These are phyloP conservation scores for Bombus polaris DNA, from an alignment of 1,140 invertebrate species.

Conservation along the genomic window DNA sequence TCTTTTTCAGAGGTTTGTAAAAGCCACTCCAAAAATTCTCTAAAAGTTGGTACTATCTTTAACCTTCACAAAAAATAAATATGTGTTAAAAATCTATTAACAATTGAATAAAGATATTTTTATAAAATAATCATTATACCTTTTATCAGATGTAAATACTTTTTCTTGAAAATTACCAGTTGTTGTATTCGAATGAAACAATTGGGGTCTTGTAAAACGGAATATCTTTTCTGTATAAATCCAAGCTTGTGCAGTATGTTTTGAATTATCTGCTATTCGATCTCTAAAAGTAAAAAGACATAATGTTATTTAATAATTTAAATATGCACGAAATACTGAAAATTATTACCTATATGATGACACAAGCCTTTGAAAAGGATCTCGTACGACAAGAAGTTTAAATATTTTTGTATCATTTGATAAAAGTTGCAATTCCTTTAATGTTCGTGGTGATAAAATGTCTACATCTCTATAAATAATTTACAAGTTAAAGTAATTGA, in stretches of 20 bases:
- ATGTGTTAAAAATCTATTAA: neutral
- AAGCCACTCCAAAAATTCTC: conserved; percentile 79
- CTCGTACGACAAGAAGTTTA: conserved; percentile 82
- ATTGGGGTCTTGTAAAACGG: conserved; percentile 74
- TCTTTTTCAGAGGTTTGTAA: conserved; percentile 70
- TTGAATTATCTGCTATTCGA: conserved; percentile 81
- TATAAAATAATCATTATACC: conserved; percentile 57
- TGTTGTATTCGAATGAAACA: conserved; percentile 73
- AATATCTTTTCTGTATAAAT: conserved; percentile 79
- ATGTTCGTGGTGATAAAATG: conserved; percentile 66
- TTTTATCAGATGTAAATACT: conserved; percentile 76
- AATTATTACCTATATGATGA: conserved; percentile 81
- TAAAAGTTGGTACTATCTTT: conserved; percentile 79
- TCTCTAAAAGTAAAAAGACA: conserved; percentile 72
- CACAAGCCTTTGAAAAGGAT: conserved; percentile 83
- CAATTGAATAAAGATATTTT: neutral
- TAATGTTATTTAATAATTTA: neutral
- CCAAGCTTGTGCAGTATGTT: conserved; percentile 79
- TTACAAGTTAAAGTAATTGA: conserved; percentile 26
- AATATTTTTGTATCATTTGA: conserved; percentile 68
- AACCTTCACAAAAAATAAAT: conserved; percentile 64
- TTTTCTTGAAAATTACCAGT: conserved; percentile 65
- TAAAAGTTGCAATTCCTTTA: conserved; percentile 61
- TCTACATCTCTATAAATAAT: conserved; percentile 74
- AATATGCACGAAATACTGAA: neutral